A percentile compares a stretch with the other conserved stretches of the same genome.
Evolutionary conservation across 2,113 vertebrate genomes (phyloP).

Genomic region (Salminus brasiliensis): DNA sequence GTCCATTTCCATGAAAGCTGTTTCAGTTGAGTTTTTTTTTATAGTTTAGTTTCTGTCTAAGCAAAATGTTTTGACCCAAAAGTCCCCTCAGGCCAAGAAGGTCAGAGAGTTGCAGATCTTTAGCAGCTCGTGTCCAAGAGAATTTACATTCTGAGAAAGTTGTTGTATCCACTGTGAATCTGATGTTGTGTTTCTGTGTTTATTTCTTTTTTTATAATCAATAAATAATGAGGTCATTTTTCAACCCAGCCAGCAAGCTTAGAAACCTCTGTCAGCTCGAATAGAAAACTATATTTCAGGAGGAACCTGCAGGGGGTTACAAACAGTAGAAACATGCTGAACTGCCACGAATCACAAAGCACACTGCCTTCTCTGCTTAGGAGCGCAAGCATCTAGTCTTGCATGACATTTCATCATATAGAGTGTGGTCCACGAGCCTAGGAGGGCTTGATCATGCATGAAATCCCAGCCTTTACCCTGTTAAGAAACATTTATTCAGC

Average conservation of each 20-base stretch:
- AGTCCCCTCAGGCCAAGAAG: too few species aligned
- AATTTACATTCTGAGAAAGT: neutral
- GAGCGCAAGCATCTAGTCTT: conserved; percentile 61
- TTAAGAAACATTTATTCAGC: conserved; percentile 47
- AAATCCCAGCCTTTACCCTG: conserved; percentile 37
- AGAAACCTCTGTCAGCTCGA: conserved; percentile 13
- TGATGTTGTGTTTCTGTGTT: neutral
- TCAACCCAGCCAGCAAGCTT: neutral
- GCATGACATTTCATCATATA: conserved; percentile 71
- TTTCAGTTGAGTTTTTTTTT: too few species aligned
- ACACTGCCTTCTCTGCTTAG: conserved; percentile 18
- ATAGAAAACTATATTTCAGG: conserved; percentile 18
- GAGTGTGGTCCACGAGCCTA: conserved; percentile 22
- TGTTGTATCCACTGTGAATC: conserved; percentile 2
- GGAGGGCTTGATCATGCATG: conserved; percentile 40
- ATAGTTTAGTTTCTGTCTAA: too few species aligned
- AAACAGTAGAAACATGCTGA: conserved; percentile 19
- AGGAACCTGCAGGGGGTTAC: conserved; percentile 7
- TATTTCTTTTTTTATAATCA: conserved; percentile 19
- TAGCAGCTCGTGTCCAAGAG: too few species aligned
- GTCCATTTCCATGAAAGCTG: too few species aligned
- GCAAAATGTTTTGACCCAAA: too few species aligned
- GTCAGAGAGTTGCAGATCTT: neutral
- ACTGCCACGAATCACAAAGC: conserved; percentile 33
- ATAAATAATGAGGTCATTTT: neutral